phyloP scores from a whole-genome alignment of 1,140 invertebrate species.

The Doryteuthis pealeii region DNA sequence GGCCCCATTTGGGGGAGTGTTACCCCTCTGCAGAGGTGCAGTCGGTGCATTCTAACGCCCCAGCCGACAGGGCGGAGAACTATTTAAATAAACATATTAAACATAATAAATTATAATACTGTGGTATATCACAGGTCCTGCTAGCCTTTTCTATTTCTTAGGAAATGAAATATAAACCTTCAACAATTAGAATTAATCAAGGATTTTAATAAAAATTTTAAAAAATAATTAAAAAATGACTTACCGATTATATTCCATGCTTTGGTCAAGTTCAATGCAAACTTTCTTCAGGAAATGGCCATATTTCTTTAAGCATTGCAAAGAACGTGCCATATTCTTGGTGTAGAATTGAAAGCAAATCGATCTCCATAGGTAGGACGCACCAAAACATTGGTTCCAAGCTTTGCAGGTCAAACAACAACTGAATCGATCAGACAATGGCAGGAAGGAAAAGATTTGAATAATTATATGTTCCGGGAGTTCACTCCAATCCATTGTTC shows the following conservation, averaged over 20 bases:
- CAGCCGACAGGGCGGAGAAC: no score
- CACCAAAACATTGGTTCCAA: conserved; percentile 30
- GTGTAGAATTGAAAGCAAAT: conserved; percentile 26
- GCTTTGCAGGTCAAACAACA: conserved; percentile 25
- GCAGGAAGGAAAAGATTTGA: conserved; percentile 30
- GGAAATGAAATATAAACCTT: no score
- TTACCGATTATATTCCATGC: conserved; percentile 20
- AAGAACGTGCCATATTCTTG: conserved; percentile 5
- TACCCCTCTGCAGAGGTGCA: no score
- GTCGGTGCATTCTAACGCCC: no score
- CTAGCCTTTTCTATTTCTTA: no score
- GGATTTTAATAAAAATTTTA: neutral
- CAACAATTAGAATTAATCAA: no score
- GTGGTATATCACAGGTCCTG: no score
- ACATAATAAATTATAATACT: no score
- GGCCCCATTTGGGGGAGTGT: no score
- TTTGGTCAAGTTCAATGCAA: conserved; percentile 20
- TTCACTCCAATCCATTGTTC: conserved; percentile 22
- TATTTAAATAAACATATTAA: no score
- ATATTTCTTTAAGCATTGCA: conserved; percentile 23
- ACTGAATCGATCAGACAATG: conserved; percentile 23
- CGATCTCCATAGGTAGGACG: conserved; percentile 27
- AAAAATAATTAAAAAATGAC: no score
- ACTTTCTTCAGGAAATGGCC: conserved; percentile 26
- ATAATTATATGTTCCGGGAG: conserved; percentile 32